Evolutionary conservation across 2,797 vertebrate genomes (phyloP), one percentile per base, ranked within the genome.

Genomic region (Periparus ater): DNA sequence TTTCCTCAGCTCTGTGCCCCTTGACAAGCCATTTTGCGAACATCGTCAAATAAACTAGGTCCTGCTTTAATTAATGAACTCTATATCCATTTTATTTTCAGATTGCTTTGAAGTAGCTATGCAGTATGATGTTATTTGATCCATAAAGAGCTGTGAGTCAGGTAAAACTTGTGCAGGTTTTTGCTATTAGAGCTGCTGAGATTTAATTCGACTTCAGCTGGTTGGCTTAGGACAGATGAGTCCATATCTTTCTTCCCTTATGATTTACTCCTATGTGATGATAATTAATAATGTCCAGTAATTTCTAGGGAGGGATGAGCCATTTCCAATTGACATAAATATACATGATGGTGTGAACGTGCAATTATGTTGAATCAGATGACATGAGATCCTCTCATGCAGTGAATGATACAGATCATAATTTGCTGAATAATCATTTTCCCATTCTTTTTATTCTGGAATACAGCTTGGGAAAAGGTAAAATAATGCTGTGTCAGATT

Each of bases 71-170:
- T 95, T 89, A 93, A 91, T 75, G 93, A 89, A 94, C 89, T 96
- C 95, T 91, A 32, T 70, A 45, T 25, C 30, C 65, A 67, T 91
- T 82, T 87, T 91, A 94, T 93, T 94, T 96, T 93, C 67, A 66
- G 34, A 62, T 80, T 89, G 36, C 79, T 95, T 97, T 97, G 85
- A 98, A 96, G 74, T 78, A 77, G 42, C 77, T 89, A 15, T 26
- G 82, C 66, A 90, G 34, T 47, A 53, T 21, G 60, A 30, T 66
- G n/a, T 36, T 60, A 79, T 62, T 36, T 77, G 29, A 57, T 66
- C n/a, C 34, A 65, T 44, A 68, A 89, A 70, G 58, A 83, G 6
- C 25, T 79, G 22, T 50, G 47, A 82, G 47, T 89, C 66, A 92
- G 84, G 51, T 83, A 32, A 53, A 89, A 74, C 55, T 73, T 42